Evolutionary conservation across 2,113 vertebrate genomes (phyloP).

Genomic region (Vicugna pacos): DNA sequence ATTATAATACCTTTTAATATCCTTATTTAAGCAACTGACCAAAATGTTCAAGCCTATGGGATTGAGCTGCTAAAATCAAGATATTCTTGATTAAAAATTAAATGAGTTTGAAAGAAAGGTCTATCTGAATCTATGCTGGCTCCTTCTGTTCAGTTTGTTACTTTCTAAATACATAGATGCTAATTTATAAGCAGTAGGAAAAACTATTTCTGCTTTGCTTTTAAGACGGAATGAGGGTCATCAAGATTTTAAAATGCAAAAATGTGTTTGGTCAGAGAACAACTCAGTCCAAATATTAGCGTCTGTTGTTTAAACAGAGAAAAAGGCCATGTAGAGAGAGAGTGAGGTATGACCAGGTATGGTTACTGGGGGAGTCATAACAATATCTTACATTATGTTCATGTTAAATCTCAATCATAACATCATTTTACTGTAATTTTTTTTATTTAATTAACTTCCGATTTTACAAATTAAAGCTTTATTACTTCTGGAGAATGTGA

Average conservation of each 20-base stretch:
- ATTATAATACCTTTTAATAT: background rate
- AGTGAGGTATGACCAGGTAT: background rate
- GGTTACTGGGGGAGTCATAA: background rate
- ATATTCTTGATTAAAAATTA: background rate
- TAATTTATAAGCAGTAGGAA: constrained; percentile 31
- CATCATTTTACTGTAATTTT: constrained; percentile 20
- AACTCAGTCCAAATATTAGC: background rate
- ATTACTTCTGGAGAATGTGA: constrained; percentile 62
- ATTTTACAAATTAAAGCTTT: constrained; percentile 68
- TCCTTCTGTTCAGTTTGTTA: background rate
- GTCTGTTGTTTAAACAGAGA: constrained; percentile 13
- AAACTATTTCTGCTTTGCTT: constrained; percentile 18
- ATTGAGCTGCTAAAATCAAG: background rate
- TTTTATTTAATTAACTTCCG: constrained; percentile 72
- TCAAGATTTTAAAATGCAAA: background rate
- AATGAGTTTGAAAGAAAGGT: background rate
- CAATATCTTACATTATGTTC: constrained; percentile 34
- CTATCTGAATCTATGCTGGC: background rate
- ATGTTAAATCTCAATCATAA: constrained; percentile 54
- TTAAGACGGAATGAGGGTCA: constrained; percentile 3
- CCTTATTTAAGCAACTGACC: background rate
- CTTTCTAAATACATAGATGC: constrained; percentile 4
- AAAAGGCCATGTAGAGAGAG: background rate
- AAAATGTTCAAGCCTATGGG: background rate
- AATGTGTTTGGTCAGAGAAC: constrained; percentile 2